Evolutionary conservation across 2,888 invertebrate species (phyloP).

Genomic region (Synanthedon myopaeformis): DNA sequence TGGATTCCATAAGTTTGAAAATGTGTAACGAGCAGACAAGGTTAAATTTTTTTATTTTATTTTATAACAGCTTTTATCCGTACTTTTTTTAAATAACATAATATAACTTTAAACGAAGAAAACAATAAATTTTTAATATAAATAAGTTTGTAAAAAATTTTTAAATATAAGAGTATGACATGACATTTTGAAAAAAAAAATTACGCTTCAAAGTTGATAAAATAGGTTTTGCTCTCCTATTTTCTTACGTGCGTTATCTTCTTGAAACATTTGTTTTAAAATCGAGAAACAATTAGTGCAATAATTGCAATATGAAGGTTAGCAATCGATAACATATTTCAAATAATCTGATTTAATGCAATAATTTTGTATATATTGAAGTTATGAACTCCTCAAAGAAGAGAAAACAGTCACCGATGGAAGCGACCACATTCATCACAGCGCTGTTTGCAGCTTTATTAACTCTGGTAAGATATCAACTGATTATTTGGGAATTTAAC

Average conservation of each 20-base stretch:
- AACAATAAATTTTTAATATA: too few relatives aligned
- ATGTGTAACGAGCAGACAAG: too few relatives aligned
- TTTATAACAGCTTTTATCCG: too few relatives aligned
- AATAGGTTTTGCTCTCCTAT: too few relatives aligned
- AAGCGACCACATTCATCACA: slow-evolving; percentile 26
- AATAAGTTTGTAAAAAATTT: too few relatives aligned
- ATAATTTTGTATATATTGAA: slow-evolving; percentile 39
- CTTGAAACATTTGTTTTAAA: neutral
- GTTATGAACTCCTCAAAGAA: neutral
- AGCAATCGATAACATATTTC: neutral
- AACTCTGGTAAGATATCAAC: slow-evolving; percentile 17
- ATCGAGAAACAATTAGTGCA: neutral
- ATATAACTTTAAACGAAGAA: too few relatives aligned
- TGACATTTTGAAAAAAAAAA: too few relatives aligned
- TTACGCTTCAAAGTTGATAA: too few relatives aligned
- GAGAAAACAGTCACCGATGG: slow-evolving; percentile 20
- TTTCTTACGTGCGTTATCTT: neutral
- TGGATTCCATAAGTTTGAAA: neutral
- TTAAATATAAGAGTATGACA: too few relatives aligned
- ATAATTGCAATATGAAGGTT: neutral
- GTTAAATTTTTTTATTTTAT: too few relatives aligned
- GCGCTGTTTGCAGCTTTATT: slow-evolving; percentile 12
- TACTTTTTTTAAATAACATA: too few relatives aligned
- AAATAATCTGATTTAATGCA: slow-evolving; percentile 12
- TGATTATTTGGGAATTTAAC: too few relatives aligned